Percentiles rank a stretch among this genome's conserved stretches.
phyloP scores from a whole-genome alignment of 2,888 invertebrate genomes.

The Arctia plantaginis region DNA sequence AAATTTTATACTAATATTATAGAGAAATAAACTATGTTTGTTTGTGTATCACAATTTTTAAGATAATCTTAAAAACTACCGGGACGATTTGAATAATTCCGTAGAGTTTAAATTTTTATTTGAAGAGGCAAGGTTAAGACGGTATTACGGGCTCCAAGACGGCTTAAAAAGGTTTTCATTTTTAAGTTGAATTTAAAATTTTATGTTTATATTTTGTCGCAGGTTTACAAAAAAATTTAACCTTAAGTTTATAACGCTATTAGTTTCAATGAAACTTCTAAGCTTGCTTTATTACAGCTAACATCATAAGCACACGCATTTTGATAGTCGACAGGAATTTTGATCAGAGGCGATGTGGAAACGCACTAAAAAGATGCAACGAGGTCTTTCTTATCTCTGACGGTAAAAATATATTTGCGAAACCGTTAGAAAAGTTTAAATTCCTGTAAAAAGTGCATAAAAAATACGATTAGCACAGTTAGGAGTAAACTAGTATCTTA shows the following conservation, averaged over 20 bases:
- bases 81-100: conserved; percentile 51
- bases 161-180: conserved; percentile 27
- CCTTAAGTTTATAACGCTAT: conserved; percentile 18
- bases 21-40: conserved; percentile 46
- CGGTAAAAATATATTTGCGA: background rate
- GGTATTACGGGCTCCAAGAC: conserved; percentile 26
- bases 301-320: background rate
- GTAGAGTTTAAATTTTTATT: conserved; percentile 32
- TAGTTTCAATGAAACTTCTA: background rate
- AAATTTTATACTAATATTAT: conserved; percentile 37
- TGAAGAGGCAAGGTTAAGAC: conserved; percentile 35
- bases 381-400: background rate
- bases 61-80: conserved; percentile 50
- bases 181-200: conserved; percentile 24
- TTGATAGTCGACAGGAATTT: background rate
- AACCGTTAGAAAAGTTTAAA: background rate
- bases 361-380: background rate
- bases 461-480: background rate
- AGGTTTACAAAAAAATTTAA: conserved; percentile 24
- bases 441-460: too few relatives aligned
- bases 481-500: too few relatives aligned
- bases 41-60: conserved; percentile 36
- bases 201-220: conserved; percentile 41
- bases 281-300: background rate
- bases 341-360: background rate